Conservation (phyloP, 2,888 invertebrate species). For the Spilarctia lutea region DNA sequence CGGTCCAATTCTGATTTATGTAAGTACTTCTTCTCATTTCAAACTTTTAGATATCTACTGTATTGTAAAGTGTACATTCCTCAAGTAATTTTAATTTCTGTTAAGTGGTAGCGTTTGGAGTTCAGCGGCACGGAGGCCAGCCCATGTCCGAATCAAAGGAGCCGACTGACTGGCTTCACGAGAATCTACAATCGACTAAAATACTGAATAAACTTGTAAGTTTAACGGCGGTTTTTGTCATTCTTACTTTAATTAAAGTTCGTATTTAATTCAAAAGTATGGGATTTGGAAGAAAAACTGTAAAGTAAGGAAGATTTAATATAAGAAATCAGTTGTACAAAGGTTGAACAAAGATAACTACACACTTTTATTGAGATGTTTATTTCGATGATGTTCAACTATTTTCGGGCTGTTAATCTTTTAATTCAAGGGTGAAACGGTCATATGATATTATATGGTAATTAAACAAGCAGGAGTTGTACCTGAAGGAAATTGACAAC, state of each 20-base stretch:
- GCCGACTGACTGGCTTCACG: conserved; percentile 58
- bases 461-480: too few species aligned
- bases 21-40: neutral
- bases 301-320: neutral
- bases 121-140: conserved; percentile 22
- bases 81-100: conserved; percentile 73
- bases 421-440: neutral
- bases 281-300: neutral
- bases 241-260: neutral
- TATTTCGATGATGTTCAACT: neutral
- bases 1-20: neutral
- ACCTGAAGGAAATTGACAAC: too few species aligned
- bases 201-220: neutral
- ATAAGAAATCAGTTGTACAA: neutral
- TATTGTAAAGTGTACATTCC: conserved; percentile 37
- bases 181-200: conserved; percentile 59
- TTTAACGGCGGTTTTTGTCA: neutral
- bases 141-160: conserved; percentile 68
- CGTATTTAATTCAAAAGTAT: neutral
- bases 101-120: conserved; percentile 61
- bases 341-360: neutral
- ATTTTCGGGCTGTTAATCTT: neutral
- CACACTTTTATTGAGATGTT: neutral
- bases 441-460: too few species aligned
- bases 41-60: neutral